Base-by-base conservation (phyloP, 2,797 vertebrate genomes). In the Heterohyrax brucei region DNA sequence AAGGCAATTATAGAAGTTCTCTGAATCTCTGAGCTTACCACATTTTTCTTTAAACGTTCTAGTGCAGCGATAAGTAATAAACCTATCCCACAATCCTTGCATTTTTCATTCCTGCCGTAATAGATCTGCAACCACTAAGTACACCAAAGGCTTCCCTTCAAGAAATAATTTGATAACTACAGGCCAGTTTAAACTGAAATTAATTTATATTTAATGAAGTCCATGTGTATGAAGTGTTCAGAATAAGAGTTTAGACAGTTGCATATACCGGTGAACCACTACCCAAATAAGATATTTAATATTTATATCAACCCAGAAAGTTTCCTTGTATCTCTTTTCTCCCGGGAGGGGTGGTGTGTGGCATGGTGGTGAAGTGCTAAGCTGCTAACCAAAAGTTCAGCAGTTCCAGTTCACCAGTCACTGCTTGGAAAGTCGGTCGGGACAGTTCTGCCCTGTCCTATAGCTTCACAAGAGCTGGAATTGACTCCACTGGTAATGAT, bases 201-300 rank as follows among this genome's bases (percentile, higher is more conserved):
- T 33, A 70, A 86, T 78, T 68, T 68, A 77, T 22, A 61, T 77
- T 93, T 70, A 76, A 28, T 82, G 46, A 89, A 88, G 33, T 48
- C 0, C 48, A 68, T 22, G 59, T 14, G 33, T 89, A 82, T 68
- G 76, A 68, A 93, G 66, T 83, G 61, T 83, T 83, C 39, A 83
- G 14, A 89, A 76, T n/a, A 68, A 66, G 70, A 93, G 48, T 76
- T 84, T 59, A 68, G 50, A 89, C 1, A 6, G 61, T 77, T 50
- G 68, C 13, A 77, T 19, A 77, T 21, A 48, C 4, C 0, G 16
- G 61, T 28, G 30, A 30, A 79, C 72, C 18, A 48, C 28, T 73
- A 66, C n/a, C 33, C 56, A 68, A 93, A 81, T 18, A 83, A 66
- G 39, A 83, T 83, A 30, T 70, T 68, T 61, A 93, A 89, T 13